Percentiles rank a stretch among this genome's conserved stretches.
Evolutionary conservation across 2,113 vertebrate genomes (phyloP).

Genomic region (Taxidea taxus): DNA sequence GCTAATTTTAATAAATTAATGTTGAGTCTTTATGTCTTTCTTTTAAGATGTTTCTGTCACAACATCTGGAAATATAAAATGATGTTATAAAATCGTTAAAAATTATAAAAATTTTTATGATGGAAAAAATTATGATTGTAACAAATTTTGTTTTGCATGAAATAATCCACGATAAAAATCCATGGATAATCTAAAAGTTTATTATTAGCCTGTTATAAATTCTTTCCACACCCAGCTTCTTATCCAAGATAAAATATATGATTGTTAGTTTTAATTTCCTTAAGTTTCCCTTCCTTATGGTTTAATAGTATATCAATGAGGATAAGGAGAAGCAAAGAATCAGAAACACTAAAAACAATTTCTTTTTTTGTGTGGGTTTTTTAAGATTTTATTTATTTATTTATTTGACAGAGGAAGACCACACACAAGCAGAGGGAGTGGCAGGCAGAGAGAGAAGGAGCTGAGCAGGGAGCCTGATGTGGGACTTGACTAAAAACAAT

Average conservation of each 20-base stretch:
- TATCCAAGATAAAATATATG: neutral
- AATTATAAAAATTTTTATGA: neutral
- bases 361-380: neutral
- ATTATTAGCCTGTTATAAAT: neutral
- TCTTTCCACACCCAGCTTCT: neutral
- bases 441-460: too few species aligned
- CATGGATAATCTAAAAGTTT: neutral
- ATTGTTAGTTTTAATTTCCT: neutral
- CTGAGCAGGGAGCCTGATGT: too few species aligned
- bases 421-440: too few species aligned
- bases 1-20: slow-evolving; percentile 32
- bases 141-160: neutral
- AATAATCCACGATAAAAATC: neutral
- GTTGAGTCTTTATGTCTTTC: neutral
- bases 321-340: neutral
- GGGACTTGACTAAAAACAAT: neutral
- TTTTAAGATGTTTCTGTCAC: neutral
- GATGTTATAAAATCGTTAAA: neutral
- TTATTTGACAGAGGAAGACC: too few species aligned
- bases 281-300: neutral
- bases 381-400: too few species aligned
- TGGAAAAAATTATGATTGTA: neutral
- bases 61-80: neutral
- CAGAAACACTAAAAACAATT: neutral
- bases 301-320: neutral